These are phyloP conservation scores for Drosophila flavopinicola DNA, from an alignment of 2,888 invertebrate genomes.

Conservation along the genomic window DNA sequence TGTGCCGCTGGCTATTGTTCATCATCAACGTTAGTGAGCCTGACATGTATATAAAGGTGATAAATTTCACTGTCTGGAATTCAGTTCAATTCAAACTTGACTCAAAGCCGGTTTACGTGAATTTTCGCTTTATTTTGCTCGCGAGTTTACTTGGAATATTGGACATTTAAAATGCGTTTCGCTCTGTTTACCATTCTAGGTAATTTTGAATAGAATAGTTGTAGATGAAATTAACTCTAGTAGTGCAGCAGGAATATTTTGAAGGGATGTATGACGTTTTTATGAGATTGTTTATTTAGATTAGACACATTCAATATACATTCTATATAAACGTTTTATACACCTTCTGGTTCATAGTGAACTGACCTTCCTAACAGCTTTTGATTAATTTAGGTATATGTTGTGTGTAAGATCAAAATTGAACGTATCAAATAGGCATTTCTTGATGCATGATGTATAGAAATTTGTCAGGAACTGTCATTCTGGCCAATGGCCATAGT, in stretches of 20 bases:
- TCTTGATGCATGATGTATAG: too few relatives aligned
- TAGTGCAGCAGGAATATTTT: too few relatives aligned
- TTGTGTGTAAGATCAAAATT: background rate
- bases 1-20: conserved; percentile 55
- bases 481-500: too few relatives aligned
- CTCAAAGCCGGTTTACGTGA: conserved; percentile 61
- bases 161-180: conserved; percentile 78
- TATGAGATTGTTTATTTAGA: background rate
- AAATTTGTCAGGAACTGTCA: too few relatives aligned
- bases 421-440: too few relatives aligned
- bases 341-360: conserved; percentile 10
- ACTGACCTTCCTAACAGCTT: conserved; percentile 30
- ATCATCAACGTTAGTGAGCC: conserved; percentile 33
- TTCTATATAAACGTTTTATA: background rate
- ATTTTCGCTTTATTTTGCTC: conserved; percentile 15
- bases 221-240: too few relatives aligned
- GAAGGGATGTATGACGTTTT: background rate
- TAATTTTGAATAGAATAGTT: too few relatives aligned
- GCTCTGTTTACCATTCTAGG: conserved; percentile 70
- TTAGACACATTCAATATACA: background rate
- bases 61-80: conserved; percentile 58
- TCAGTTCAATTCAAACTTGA: conserved; percentile 71
- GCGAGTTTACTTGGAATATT: conserved; percentile 41
- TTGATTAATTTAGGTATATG: background rate
- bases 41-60: conserved; percentile 76